Evolutionary conservation across 2,888 invertebrate genomes (phyloP).

Genomic region (Tridacna crocea): DNA sequence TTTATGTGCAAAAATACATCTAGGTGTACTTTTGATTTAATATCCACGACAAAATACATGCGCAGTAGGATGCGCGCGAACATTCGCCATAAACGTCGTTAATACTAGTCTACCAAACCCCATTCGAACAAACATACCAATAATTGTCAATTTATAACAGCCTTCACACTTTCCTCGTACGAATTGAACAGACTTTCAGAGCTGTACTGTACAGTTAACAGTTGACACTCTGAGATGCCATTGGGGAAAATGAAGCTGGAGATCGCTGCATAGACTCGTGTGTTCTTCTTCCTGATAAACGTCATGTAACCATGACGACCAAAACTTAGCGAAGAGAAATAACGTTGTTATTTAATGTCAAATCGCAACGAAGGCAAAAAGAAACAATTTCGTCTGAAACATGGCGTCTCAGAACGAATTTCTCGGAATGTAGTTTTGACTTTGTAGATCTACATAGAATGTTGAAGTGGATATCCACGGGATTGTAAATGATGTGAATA

Average conservation of each 20-base stretch:
- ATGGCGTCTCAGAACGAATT: conserved; percentile 13
- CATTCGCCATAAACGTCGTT: no score
- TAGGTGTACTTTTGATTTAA: no score
- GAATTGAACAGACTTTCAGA: conserved; percentile 44
- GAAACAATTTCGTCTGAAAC: conserved; percentile 6
- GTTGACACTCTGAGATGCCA: conserved; percentile 54
- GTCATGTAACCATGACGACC: conserved; percentile 68
- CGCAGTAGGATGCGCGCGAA: no score
- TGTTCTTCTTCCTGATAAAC: conserved; percentile 62
- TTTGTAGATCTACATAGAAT: no score
- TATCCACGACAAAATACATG: no score
- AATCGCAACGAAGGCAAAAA: conserved; percentile 14
- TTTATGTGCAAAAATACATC: no score
- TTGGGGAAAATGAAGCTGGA: conserved; percentile 46
- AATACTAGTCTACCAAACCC: no score
- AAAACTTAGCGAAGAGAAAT: conserved; percentile 54
- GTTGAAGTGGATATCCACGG: neutral
- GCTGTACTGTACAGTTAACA: conserved; percentile 38
- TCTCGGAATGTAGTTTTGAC: neutral
- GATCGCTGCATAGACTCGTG: conserved; percentile 52
- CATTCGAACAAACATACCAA: no score
- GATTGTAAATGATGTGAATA: neutral
- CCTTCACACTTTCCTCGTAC: no score
- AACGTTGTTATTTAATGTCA: conserved; percentile 39
- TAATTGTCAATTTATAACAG: no score